Percentiles rank a stretch among this genome's conserved stretches.
These are phyloP conservation scores for Hystrix brachyura DNA, from an alignment of 2,113 vertebrate genomes.

Conservation along the genomic window DNA sequence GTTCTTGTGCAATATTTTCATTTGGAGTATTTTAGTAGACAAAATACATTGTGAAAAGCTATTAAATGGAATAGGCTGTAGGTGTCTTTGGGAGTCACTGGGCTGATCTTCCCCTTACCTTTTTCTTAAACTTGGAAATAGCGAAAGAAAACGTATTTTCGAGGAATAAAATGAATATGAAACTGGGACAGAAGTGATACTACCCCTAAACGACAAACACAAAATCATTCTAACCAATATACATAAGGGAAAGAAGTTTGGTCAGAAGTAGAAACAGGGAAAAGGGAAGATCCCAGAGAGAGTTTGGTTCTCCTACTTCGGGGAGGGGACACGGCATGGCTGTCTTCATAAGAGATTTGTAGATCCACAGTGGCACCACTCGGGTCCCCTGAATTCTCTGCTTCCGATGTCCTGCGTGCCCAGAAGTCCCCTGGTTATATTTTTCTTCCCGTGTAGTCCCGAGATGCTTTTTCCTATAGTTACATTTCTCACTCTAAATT, in stretches of 20 bases:
- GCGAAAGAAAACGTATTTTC: not conserved
- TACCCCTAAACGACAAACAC: not conserved
- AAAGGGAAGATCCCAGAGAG: not conserved
- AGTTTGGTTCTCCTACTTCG: not conserved
- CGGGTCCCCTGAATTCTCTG: not conserved
- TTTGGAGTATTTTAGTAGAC: not conserved
- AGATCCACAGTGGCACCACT: not conserved
- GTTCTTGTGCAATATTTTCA: not conserved
- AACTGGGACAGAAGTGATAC: not conserved
- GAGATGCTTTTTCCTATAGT: not conserved
- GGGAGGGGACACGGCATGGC: fast-evolving
- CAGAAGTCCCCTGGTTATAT: not conserved
- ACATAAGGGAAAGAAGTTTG: not conserved
- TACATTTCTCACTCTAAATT: conserved; percentile 30
- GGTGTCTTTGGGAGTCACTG: not conserved
- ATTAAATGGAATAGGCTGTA: not conserved
- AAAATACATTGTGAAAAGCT: not conserved
- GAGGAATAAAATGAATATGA: not conserved
- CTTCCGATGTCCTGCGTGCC: not conserved
- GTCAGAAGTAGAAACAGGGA: not conserved
- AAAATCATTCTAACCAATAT: not conserved
- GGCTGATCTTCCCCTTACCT: not conserved
- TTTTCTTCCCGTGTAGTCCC: not conserved
- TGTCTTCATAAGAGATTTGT: not conserved
- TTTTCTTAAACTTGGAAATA: not conserved